These are phyloP conservation scores for Protobothrops flavoviridis DNA, from an alignment of 2,113 vertebrate genomes.

Conservation along the genomic window DNA sequence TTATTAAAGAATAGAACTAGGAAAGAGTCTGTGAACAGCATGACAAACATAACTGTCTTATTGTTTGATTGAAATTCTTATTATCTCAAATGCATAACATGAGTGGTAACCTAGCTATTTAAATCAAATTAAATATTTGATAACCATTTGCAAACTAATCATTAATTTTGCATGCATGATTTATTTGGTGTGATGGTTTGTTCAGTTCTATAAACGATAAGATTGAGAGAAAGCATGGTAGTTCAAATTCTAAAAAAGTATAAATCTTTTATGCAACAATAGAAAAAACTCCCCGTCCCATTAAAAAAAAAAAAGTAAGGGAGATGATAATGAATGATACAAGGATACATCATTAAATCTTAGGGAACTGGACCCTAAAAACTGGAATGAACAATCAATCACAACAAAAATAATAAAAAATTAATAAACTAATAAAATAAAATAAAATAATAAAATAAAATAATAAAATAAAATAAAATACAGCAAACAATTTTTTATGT, in stretches of 20 bases:
- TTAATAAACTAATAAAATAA: too few relatives aligned
- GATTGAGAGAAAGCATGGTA: not conserved
- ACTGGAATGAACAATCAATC: too few relatives aligned
- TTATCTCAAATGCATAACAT: constrained; percentile 10
- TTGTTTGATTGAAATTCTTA: constrained; percentile 51
- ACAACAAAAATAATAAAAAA: not conserved
- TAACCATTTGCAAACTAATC: constrained; percentile 46
- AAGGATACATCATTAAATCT: not conserved
- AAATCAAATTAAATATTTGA: constrained; percentile 62
- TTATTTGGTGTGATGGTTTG: constrained; percentile 38
- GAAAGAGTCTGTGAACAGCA: constrained; percentile 50
- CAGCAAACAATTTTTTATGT: not conserved
- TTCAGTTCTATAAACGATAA: constrained; percentile 17
- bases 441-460: too few relatives aligned
- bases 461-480: too few relatives aligned
- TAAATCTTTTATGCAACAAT: not conserved
- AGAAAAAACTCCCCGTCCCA: not conserved
- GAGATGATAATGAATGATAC: not conserved
- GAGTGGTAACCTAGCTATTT: constrained; percentile 41
- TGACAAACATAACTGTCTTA: constrained; percentile 35
- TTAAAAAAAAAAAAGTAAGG: too few relatives aligned
- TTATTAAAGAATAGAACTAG: constrained; percentile 44
- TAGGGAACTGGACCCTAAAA: too few relatives aligned
- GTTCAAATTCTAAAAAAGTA: not conserved
- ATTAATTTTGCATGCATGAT: constrained; percentile 42